Evolutionary conservation across 2,888 invertebrate species (phyloP), one percentile per base, ranked within the genome.

Genomic region (Hydrotaea cyrtoneurina): DNA sequence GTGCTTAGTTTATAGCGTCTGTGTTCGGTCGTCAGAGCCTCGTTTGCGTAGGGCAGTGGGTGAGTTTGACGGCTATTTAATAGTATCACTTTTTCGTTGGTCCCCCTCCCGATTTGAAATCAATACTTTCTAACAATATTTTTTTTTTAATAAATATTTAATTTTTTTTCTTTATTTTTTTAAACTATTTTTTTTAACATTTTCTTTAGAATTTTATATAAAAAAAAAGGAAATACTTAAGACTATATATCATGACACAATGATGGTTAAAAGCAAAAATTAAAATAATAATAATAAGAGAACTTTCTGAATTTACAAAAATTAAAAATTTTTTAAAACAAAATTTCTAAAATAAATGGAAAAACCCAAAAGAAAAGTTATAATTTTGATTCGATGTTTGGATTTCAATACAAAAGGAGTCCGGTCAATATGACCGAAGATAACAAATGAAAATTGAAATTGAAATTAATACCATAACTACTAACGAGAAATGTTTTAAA

Each of bases 361-460:
- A 50, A 85, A 66, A 66, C 15, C 13, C 50, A 82, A 71, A 50
- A 46, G 15, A 55, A 57, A 26, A 15, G 15, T 13, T 21, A 50
- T 31, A 64, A 50, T 31, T 82, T 82, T 66, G 26, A 50, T 46
- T 17, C 13, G 17, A 36, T 15, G 72, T 53, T 71, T 55, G 50
- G 39, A 66, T 53, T 55, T 75, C 31, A 50, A 72, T 59, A 74
- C 83, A 78, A 72, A 55, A 4, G 3, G 64, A 39, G 39, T 82
- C 86, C 89, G 89, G 88, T 90, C 90, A 90, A 90, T 90, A 90
- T 90, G 90, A 90, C 90, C 88, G 87, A 89, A 84, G 43, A 73
- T 59, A 69, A 78, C 43, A 72, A 75, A 64, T 53, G 26, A 64
- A 66, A 69, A 57, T 17, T 64, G 50, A 82, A 39, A 10, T 39